Conservation (phyloP, 2,797 vertebrate genomes). For the Alfaro cultratus region DNA sequence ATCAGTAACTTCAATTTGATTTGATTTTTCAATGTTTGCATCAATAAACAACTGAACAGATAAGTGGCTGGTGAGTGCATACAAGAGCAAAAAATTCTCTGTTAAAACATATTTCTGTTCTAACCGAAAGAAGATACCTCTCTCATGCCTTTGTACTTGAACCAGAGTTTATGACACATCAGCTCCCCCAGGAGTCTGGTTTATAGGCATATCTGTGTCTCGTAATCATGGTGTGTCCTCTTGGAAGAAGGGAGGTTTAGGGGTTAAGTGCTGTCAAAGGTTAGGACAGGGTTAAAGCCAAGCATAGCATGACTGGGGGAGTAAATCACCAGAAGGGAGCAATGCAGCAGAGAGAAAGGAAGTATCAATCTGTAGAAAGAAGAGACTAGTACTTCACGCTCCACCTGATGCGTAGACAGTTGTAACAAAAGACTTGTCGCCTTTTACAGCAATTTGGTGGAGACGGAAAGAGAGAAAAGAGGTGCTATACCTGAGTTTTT, state of each 20-base stretch:
- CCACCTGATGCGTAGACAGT: conserved; percentile 59
- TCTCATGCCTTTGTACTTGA: conserved; percentile 28
- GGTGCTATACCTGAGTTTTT: not conserved
- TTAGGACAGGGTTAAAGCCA: conserved; percentile 60
- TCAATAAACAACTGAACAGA: not conserved
- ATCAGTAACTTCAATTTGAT: not conserved
- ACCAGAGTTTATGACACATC: conserved; percentile 42
- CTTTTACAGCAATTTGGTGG: conserved; percentile 30
- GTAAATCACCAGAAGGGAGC: conserved; percentile 66
- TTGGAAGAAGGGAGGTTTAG: conserved; percentile 28
- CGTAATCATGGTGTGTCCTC: conserved; percentile 40
- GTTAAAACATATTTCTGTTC: conserved; percentile 4
- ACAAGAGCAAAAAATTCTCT: not conserved
- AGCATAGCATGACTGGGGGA: conserved; percentile 39
- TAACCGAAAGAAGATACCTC: conserved; percentile 17
- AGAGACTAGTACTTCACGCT: conserved; percentile 61
- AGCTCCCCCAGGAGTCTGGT: conserved; percentile 32
- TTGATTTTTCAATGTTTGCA: not conserved
- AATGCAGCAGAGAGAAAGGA: conserved; percentile 46
- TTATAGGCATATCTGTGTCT: conserved; percentile 47
- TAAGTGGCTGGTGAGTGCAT: not conserved
- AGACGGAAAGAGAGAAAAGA: conserved; percentile 30
- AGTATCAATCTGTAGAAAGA: conserved; percentile 48
- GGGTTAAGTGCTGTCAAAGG: conserved; percentile 70
- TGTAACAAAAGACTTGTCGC: conserved; percentile 51